Evolutionary conservation across 2,888 invertebrate species (phyloP), one percentile per base, ranked within the genome.

Genomic region (Nemurella pictetii): DNA sequence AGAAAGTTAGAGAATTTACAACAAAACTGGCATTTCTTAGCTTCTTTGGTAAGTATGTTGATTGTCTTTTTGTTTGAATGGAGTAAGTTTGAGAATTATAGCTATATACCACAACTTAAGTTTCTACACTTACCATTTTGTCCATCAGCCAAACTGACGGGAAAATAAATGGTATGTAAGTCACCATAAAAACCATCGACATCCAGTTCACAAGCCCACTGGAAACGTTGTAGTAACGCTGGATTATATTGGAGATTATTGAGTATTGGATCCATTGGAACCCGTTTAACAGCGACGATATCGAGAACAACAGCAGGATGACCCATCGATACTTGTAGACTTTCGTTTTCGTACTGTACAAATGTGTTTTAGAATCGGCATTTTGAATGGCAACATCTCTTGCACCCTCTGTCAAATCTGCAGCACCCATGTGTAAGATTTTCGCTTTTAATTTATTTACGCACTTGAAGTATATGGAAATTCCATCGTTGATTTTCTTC

Each of bases 211-310:
- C 96, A 89, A 93, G 93, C 86, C 86, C 87, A 87, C 94, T 93
- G 87, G 93, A 94, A 86, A 96, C 94, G n/a, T 92, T 92, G 89
- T 97, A 97, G 91, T 96, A 96, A 88, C 94, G 94, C 88, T 91
- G 92, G 77, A 98, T 93, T 84, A 97, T 94, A 89, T 97, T 95
- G 87, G 95, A 94, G 87, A 99, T 98, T 89, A 98, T 98, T 89
- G 97, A 96, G 92, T 97, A 97, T 91, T 99, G 97, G 88, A 98
- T 96, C 99, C 99, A 99, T 91, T 99, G 99, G 93, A 97, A 95
- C 80, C 98, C 94, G 90, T 98, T 99, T 85, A 96, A 95, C 84
- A 97, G 95, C 12, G 98, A 98, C 90, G 96, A 97, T 81, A 96
- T 89, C 12, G 97, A 95, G 91, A 99, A 99, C 87, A 99, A 93